Evolutionary conservation across 1,140 invertebrate species (phyloP), one percentile per base, ranked within the genome.

Genomic region (Riptortus pedestris): DNA sequence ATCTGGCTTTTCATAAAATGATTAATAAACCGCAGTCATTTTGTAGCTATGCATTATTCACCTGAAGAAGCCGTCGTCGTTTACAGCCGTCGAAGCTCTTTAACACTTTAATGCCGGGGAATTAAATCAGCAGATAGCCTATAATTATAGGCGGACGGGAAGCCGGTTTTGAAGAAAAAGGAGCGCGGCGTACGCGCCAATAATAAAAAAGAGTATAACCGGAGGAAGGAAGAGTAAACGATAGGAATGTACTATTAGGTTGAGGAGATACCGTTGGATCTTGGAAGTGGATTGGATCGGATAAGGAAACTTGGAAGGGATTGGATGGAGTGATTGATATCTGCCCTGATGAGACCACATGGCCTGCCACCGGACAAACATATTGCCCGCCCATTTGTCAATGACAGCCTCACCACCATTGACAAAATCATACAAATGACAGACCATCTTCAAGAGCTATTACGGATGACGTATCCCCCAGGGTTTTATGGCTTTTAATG

Each of bases 381-480:
- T n/a, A 47, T 47, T 47, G 45, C 45, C 16, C 4, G n/a, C 22
- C 12, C 45, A 47, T 47, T 47, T 47, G 45, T 47, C 45, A 47
- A 47, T 47, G 45, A 47, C 45, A 47, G 7, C 1, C 45, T 9
- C n/a, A n/a, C n/a, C n/a, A n/a, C 12, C 45, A 47, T 47, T 47
- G 45, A 47, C 45, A 47, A 47, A 47, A 47, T 47, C 45, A 47
- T 47, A 47, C 45, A 47, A 47, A 47, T 47, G 45, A 47, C 45
- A 47, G n/a, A 47, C 45, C 45, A 22, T 47, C 7, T 9, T 22
- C n/a, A n/a, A n/a, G n/a, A n/a, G n/a, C n/a, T n/a, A n/a, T n/a
- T n/a, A 22, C 22, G n/a, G 45, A 47, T 47, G 45, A 47, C 22
- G 45, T 20, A 47, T 22, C 45, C n/a, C 4, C 45, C 45, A 22